These are phyloP conservation scores for Uropetala carovei DNA, from an alignment of 2,888 invertebrate species.

Conservation along the genomic window DNA sequence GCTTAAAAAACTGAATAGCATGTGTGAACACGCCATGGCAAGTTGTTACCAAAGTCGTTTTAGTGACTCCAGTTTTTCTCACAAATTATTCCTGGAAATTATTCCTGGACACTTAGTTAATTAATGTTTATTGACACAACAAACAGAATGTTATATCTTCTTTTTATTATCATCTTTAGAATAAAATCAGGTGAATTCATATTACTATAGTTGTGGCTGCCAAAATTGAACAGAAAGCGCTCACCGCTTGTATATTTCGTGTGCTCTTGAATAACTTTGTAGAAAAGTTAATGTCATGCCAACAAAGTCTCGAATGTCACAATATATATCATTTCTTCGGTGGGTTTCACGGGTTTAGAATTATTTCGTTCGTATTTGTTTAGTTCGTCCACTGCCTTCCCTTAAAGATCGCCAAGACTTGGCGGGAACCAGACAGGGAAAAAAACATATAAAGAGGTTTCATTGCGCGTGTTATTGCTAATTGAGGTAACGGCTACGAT, in stretches of 20 bases:
- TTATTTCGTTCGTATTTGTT: not conserved
- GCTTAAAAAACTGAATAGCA: no score
- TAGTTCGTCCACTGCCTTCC: not conserved
- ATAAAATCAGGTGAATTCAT: no score
- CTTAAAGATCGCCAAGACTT: not conserved
- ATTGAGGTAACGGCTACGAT: slow-evolving; percentile 17
- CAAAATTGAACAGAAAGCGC: not conserved
- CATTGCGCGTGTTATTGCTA: slow-evolving; percentile 18
- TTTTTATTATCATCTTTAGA: no score
- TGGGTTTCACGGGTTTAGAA: not conserved
- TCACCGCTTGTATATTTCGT: not conserved
- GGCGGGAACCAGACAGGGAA: not conserved
- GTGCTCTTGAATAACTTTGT: not conserved
- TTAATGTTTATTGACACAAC: no score
- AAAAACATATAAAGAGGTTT: not conserved
- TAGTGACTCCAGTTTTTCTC: no score
- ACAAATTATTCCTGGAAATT: no score
- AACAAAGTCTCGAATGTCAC: not conserved
- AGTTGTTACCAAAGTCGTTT: no score
- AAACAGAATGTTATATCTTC: no score
- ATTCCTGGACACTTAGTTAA: no score
- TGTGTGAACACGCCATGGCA: no score
- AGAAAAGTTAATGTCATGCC: not conserved
- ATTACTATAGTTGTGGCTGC: not conserved
- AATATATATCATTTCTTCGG: no score